phyloP scores from a whole-genome alignment of 2,888 invertebrate species.

The Acanthosepion lycidas region DNA sequence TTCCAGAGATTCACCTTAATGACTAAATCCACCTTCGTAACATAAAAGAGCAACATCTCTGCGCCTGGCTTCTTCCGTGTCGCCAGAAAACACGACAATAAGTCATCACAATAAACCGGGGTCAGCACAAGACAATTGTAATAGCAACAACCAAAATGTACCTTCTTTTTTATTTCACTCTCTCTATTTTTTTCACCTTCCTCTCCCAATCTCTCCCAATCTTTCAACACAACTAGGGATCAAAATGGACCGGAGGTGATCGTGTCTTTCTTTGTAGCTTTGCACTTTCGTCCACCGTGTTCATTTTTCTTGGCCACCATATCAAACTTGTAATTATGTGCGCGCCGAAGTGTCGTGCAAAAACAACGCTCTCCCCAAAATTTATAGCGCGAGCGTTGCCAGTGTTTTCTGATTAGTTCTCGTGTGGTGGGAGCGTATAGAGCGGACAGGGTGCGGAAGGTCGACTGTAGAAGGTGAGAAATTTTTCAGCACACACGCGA shows the following conservation, averaged over 20 bases:
- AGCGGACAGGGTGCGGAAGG: background rate
- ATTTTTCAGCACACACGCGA: slow-evolving; percentile 9
- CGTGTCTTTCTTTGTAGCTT: background rate
- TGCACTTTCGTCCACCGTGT: background rate
- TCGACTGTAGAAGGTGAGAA: slow-evolving; percentile 8
- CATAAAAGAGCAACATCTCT: background rate
- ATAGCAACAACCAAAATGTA: background rate
- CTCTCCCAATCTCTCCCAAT: background rate
- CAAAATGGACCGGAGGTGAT: background rate
- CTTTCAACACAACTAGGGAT: background rate
- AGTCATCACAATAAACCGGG: background rate
- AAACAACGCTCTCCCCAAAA: slow-evolving; percentile 33
- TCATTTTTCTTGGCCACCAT: background rate
- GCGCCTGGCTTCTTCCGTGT: background rate
- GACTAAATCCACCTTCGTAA: background rate
- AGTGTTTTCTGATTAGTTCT: slow-evolving; percentile 7
- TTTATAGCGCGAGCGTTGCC: background rate
- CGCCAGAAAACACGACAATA: background rate
- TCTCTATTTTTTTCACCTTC: background rate
- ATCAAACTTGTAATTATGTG: background rate
- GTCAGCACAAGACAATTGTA: background rate
- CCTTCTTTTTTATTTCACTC: background rate
- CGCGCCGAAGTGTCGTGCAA: background rate
- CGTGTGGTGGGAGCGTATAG: background rate
- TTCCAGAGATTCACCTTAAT: background rate